phyloP scores from a whole-genome alignment of 2,113 vertebrate species.

The Phocoena sinus region DNA sequence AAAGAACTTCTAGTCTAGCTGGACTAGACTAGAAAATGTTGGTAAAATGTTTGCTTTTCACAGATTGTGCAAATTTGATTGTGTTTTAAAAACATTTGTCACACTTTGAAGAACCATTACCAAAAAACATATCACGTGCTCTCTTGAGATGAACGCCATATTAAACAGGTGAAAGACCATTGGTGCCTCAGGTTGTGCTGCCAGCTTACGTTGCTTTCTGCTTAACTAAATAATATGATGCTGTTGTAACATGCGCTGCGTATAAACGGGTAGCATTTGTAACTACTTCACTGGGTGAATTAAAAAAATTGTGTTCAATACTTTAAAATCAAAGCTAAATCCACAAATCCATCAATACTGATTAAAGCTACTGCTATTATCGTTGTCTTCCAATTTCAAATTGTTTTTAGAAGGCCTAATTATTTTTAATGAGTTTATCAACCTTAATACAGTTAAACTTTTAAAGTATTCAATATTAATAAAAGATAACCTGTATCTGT shows the following conservation, averaged over 20 bases:
- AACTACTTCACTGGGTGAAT: not conserved
- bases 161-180: not conserved
- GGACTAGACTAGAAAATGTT: not conserved
- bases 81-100: not conserved
- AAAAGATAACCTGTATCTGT: not conserved
- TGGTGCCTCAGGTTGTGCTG: not conserved
- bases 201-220: not conserved
- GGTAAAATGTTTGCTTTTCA: not conserved
- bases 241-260: not conserved
- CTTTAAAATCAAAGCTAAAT: not conserved
- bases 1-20: not conserved
- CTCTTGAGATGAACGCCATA: not conserved
- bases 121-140: not conserved
- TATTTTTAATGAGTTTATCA: not conserved
- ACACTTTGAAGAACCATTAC: not conserved
- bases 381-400: not conserved
- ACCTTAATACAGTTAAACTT: not conserved
- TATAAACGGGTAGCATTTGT: not conserved
- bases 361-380: not conserved
- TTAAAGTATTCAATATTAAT: not conserved
- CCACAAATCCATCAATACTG: not conserved
- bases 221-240: not conserved
- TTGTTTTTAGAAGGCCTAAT: constrained; percentile 2
- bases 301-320: not conserved
- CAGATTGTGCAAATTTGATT: not conserved